Evolutionary conservation across 1,140 invertebrate species (phyloP), one percentile per base, ranked within the genome.

Genomic region (Drosophila yakuba): DNA sequence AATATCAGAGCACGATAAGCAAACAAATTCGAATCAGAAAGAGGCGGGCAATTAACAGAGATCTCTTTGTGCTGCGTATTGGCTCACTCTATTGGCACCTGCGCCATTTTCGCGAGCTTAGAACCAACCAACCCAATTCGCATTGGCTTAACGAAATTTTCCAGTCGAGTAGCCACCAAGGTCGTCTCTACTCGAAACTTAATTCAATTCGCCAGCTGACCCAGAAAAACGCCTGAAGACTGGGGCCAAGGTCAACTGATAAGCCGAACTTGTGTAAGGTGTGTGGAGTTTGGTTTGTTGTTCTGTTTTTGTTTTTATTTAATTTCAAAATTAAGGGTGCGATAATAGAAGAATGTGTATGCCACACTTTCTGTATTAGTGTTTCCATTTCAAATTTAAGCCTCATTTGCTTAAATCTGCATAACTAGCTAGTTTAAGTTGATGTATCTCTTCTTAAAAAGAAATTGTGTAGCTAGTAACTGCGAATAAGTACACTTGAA

Each of bases 1-100:
- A 82, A 88, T 78, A 80, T 74, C 48, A 68, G 73, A 74, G 38
- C 81, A 83, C 80, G 74, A 77, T 64, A 43, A 67, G 44, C 63
- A 62, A 80, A 80, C 48, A 80, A 66, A 64, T 55, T 39, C 35
- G 50, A 45, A 47, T 80, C 50, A 67, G 66, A 61, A 67, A 52
- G 50, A 44, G 50, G 45, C 55, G 69, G 61, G 25, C 60, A 85
- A 85, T 85, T 85, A 85, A 74, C 81, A 62, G 50, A 38, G 67
- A 81, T 82, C 74, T 84, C 55, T 17, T 39, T 52, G 39, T 28
- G 45, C 17, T 17, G 11, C 38, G 17, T 86, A 77, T 80, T 85
- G 63, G 60, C 63, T 44, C 52, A 66, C 52, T 50, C 38, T 11
- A 76, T 86, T 88, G 58, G 50, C 82, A 86, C 74, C 71, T 76